These are phyloP conservation scores for Ochotona curzoniae DNA, from an alignment of 2,113 vertebrate genomes.

Conservation along the genomic window DNA sequence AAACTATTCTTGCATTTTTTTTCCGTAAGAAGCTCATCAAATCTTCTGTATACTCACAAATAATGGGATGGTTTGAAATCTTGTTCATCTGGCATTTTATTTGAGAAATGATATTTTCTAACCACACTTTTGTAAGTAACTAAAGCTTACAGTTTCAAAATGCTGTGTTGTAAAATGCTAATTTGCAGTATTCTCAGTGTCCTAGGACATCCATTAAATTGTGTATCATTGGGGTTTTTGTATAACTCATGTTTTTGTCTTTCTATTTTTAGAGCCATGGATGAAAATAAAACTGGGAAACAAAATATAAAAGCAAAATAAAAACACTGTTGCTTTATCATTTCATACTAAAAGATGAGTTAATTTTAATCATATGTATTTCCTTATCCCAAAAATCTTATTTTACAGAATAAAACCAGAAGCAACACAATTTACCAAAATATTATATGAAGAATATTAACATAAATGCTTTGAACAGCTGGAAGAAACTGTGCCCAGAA, in stretches of 20 bases:
- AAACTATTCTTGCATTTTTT: slow-evolving; percentile 6
- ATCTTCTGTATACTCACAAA: not conserved
- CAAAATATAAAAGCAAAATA: slow-evolving; percentile 39
- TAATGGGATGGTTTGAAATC: not conserved
- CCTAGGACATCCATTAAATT: slow-evolving; percentile 26
- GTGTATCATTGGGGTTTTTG: not conserved
- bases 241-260: slow-evolving; percentile 34
- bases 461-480: not conserved
- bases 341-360: slow-evolving; percentile 18
- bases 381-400: not conserved
- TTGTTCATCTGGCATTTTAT: slow-evolving; percentile 8
- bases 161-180: slow-evolving; percentile 39
- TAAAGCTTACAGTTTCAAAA: too few species aligned
- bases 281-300: slow-evolving; percentile 19
- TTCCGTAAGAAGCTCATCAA: slow-evolving; percentile 9
- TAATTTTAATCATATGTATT: not conserved
- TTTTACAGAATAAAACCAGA: slow-evolving; percentile 31
- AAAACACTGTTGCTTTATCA: not conserved
- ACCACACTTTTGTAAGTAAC: not conserved
- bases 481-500: not conserved
- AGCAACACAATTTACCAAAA: not conserved
- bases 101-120: not conserved
- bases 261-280: slow-evolving; percentile 22
- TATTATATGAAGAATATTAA: not conserved
- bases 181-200: not conserved